phyloP scores from a whole-genome alignment of 2,113 vertebrate genomes.

The Urocolius indicus region DNA sequence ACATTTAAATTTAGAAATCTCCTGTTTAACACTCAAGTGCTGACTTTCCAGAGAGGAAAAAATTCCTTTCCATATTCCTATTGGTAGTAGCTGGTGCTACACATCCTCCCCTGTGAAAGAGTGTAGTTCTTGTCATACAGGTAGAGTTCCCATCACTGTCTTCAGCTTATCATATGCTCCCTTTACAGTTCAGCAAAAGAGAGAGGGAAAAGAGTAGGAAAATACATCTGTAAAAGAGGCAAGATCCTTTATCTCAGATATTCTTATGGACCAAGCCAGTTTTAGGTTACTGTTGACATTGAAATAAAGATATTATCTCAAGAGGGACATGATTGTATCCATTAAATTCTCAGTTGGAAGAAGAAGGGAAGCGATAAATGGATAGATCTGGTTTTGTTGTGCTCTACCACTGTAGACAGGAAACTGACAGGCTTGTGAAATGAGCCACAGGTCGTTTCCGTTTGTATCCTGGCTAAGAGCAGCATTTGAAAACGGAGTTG shows the following conservation, averaged over 20 bases:
- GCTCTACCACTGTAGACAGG: not conserved
- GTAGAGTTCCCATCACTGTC: not conserved
- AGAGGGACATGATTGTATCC: accelerated
- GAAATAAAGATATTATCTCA: not conserved
- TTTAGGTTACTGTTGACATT: not conserved
- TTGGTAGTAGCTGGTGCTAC: not conserved
- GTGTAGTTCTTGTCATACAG: not conserved
- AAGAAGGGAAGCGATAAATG: accelerated
- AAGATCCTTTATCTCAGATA: not conserved
- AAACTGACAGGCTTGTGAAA: not conserved
- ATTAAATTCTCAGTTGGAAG: not conserved
- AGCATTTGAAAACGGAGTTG: not conserved
- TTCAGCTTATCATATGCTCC: not conserved
- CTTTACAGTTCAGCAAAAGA: not conserved
- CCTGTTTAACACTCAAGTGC: not conserved
- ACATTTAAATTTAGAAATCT: not conserved
- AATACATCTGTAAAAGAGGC: not conserved
- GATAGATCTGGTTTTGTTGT: not conserved
- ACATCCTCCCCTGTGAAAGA: not conserved
- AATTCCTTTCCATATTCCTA: not conserved
- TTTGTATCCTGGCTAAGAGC: not conserved
- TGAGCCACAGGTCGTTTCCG: not conserved
- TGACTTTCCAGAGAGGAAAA: not conserved
- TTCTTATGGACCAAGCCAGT: not conserved
- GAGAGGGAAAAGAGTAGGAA: not conserved